Percentiles rank a stretch among this genome's conserved stretches.
These are phyloP conservation scores for Euproctis similis DNA, from an alignment of 2,888 invertebrate species.

Conservation along the genomic window DNA sequence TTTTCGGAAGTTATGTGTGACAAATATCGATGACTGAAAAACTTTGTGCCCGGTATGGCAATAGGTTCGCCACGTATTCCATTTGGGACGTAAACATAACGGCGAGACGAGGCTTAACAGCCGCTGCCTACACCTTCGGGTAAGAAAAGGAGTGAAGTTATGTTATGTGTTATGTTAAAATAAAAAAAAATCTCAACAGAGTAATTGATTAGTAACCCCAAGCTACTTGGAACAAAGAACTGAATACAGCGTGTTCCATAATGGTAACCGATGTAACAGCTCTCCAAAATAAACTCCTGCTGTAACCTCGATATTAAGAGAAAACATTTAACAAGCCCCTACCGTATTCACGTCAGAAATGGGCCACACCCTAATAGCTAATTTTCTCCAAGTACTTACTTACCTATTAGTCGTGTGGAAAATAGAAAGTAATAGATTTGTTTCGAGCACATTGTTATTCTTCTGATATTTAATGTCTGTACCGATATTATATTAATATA, in stretches of 20 bases:
- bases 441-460: conserved; percentile 30
- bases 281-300: conserved; percentile 53
- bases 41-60: too few species aligned
- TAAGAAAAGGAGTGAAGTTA: too few species aligned
- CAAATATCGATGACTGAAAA: too few species aligned
- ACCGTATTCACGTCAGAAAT: conserved; percentile 28
- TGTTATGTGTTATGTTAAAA: too few species aligned
- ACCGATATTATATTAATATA: too few species aligned
- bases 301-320: conserved; percentile 43
- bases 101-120: too few species aligned
- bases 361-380: conserved; percentile 43
- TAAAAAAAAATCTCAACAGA: conserved; percentile 43
- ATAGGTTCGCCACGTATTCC: too few species aligned
- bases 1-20: too few species aligned
- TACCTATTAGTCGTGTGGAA: conserved; percentile 33
- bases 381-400: conserved; percentile 45
- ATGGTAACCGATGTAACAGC: conserved; percentile 46
- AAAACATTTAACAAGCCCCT: too few species aligned
- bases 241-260: conserved; percentile 45
- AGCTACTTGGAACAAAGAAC: conserved; percentile 47
- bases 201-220: conserved; percentile 46
- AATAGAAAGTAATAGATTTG: conserved; percentile 57
- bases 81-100: too few species aligned
- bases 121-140: too few species aligned
- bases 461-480: too few species aligned